Evolutionary conservation across 2,888 invertebrate genomes (phyloP).

Genomic region (Phengaris alcon): DNA sequence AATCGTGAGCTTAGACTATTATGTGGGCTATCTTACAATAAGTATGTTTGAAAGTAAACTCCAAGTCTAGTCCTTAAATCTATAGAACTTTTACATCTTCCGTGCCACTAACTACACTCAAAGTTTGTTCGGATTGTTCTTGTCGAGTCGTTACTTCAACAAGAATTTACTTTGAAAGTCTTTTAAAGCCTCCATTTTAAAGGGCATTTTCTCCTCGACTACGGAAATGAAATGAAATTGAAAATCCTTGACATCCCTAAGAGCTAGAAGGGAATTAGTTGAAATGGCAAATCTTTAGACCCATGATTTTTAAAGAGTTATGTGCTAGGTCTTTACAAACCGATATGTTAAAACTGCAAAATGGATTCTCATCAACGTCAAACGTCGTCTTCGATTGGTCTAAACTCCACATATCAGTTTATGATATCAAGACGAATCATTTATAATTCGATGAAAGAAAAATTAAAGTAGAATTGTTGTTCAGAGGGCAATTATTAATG

Average conservation of each 20-base stretch:
- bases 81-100: background rate
- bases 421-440: too few relatives aligned
- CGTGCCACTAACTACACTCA: background rate
- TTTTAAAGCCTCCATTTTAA: background rate
- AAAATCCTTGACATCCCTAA: background rate
- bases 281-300: background rate
- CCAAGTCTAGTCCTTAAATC: constrained; percentile 10
- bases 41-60: background rate
- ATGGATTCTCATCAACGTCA: too few relatives aligned
- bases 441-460: too few relatives aligned
- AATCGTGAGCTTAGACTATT: too few relatives aligned
- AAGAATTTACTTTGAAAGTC: constrained; percentile 9
- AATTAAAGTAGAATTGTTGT: too few relatives aligned
- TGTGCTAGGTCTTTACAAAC: background rate
- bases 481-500: too few relatives aligned
- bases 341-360: too few relatives aligned
- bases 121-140: constrained; percentile 6
- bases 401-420: too few relatives aligned
- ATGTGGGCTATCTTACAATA: too few relatives aligned
- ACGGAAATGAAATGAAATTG: constrained; percentile 10
- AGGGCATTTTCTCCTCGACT: background rate
- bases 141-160: background rate
- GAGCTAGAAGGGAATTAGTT: background rate
- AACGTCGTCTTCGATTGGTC: too few relatives aligned
- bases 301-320: too few relatives aligned